phyloP scores from a whole-genome alignment of 1,140 invertebrate genomes.

The Stegodyphus mimosarum region DNA sequence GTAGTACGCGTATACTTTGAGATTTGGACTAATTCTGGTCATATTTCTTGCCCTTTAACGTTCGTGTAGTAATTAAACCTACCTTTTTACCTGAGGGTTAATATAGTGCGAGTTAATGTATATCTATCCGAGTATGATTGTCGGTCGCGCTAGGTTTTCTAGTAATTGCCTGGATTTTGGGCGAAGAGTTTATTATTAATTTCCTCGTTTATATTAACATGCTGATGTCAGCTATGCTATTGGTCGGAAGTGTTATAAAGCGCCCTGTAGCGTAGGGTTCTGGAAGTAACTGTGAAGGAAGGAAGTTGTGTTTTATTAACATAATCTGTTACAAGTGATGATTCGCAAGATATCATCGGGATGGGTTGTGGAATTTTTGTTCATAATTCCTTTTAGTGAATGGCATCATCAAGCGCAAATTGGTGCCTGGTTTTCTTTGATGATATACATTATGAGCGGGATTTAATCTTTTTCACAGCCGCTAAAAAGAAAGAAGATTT shows the following conservation, averaged over 20 bases:
- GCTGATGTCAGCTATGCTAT: not conserved
- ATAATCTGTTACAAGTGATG: not conserved
- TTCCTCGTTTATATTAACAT: constrained; percentile 52
- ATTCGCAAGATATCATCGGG: not conserved
- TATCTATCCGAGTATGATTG: constrained; percentile 6
- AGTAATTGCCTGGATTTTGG: constrained; percentile 46
- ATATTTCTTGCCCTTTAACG: constrained; percentile 45
- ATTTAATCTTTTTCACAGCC: no score
- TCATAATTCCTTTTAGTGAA: no score
- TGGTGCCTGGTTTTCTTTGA: no score
- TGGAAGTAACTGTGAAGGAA: not conserved
- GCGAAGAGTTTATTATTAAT: constrained; percentile 56
- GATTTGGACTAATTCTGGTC: constrained; percentile 46
- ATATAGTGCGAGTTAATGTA: constrained; percentile 6
- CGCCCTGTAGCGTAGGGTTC: not conserved
- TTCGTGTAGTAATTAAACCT: constrained; percentile 49
- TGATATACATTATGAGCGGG: no score
- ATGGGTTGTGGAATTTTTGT: no score
- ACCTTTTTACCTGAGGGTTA: constrained; percentile 41
- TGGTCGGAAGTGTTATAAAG: no score
- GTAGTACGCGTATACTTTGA: constrained; percentile 16
- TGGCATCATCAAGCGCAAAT: no score
- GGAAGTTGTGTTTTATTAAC: not conserved
- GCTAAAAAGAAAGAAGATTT: no score
- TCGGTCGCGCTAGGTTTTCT: constrained; percentile 40